A percentile compares a stretch with the other conserved stretches of the same genome.
Evolutionary conservation across 2,113 vertebrate species (phyloP).

Genomic region (Tragelaphus strepsiceros): DNA sequence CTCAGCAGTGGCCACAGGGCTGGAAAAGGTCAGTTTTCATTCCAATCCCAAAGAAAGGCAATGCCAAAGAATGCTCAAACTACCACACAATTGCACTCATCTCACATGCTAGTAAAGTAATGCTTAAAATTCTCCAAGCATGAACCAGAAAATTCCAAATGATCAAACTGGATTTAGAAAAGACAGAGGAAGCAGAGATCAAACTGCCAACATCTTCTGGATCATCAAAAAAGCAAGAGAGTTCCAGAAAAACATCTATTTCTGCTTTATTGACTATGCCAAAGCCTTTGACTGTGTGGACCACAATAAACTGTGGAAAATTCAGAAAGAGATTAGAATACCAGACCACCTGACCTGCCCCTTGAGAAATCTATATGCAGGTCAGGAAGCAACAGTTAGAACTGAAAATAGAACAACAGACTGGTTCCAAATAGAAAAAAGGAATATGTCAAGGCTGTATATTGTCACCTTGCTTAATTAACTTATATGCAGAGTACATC

Average conservation of each 20-base stretch:
- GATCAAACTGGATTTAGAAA: neutral
- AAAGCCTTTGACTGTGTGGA: neutral
- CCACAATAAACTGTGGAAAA: neutral
- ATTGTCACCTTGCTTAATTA: too few relatives aligned
- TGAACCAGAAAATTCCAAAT: neutral
- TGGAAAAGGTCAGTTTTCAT: neutral
- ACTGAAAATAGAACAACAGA: too few relatives aligned
- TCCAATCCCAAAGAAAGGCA: neutral
- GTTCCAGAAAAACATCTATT: neutral
- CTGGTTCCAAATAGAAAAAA: too few relatives aligned
- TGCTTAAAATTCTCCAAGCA: neutral
- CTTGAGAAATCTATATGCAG: too few relatives aligned
- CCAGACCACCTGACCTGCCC: too few relatives aligned
- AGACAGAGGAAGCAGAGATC: neutral
- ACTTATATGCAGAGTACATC: too few relatives aligned
- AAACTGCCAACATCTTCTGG: neutral
- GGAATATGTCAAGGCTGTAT: too few relatives aligned
- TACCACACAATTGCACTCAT: fast-evolving
- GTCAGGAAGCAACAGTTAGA: too few relatives aligned
- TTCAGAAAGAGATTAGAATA: neutral
- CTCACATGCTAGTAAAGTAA: neutral
- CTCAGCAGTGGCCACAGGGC: neutral
- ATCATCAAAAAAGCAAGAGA: neutral
- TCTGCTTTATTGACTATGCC: neutral
- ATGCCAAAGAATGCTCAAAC: neutral